A percentile compares a stretch with the other conserved stretches of the same genome.
Evolutionary conservation across 2,113 vertebrate species (phyloP).

Genomic region (Tragelaphus buxtoni): DNA sequence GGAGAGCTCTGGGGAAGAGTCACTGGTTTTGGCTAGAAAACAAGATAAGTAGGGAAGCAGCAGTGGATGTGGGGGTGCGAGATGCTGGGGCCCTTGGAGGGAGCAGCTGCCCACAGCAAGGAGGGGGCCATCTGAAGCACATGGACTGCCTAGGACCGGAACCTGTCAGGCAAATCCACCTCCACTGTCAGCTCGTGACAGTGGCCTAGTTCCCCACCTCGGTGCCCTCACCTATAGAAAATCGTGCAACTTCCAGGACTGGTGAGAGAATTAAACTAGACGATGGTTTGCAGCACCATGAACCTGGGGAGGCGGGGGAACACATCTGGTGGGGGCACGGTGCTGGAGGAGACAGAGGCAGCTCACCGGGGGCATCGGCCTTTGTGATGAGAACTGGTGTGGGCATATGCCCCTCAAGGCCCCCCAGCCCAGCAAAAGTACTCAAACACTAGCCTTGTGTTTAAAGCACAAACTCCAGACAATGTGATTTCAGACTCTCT

Average conservation of each 20-base stretch:
- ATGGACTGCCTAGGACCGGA: neutral
- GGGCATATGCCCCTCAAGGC: neutral
- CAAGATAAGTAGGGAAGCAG: neutral
- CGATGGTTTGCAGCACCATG: neutral
- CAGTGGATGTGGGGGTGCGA: too few relatives aligned
- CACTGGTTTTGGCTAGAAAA: neutral
- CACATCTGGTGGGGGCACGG: accelerated
- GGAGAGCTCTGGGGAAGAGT: neutral
- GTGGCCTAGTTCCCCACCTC: neutral
- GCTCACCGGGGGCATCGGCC: neutral
- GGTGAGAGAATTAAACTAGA: neutral
- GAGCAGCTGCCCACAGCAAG: neutral
- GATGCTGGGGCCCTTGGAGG: neutral
- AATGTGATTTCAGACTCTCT: neutral
- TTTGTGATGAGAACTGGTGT: neutral
- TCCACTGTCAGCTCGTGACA: neutral
- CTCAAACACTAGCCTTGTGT: neutral
- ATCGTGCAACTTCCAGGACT: neutral
- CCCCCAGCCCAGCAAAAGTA: neutral
- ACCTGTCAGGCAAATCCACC: neutral
- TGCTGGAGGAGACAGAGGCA: neutral
- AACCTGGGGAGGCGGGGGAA: too few relatives aligned
- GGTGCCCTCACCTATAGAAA: neutral
- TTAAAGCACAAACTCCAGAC: neutral
- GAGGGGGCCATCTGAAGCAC: neutral